A percentile compares a stretch with the other conserved stretches of the same genome.
Conservation (phyloP, 2,888 invertebrate genomes). For the Leuctra nigra region DNA sequence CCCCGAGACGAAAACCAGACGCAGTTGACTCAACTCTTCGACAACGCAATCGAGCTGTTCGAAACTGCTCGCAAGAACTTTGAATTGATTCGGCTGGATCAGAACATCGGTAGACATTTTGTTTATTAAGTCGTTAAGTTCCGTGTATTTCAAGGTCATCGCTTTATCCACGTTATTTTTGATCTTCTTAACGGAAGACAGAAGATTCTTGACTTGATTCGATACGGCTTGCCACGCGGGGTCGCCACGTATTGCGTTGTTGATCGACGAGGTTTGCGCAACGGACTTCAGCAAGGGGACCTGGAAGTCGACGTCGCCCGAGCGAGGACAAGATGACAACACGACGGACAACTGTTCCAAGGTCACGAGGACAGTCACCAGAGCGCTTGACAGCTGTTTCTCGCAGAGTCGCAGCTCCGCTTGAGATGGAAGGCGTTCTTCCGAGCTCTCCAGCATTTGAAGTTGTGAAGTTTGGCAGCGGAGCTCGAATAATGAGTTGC, state of each 20-base stretch:
- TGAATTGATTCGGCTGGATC: conserved; percentile 2
- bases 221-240: conserved; percentile 19
- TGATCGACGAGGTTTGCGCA: background rate
- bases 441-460: conserved; percentile 34
- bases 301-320: background rate
- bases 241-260: conserved; percentile 18
- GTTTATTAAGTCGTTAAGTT: background rate
- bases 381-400: background rate
- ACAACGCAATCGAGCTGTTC: background rate
- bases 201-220: conserved; percentile 15
- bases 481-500: conserved; percentile 50
- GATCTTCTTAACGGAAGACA: conserved; percentile 5
- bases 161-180: conserved; percentile 9
- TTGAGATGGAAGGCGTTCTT: conserved; percentile 27
- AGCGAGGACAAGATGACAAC: conserved; percentile 35
- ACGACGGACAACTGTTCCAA: conserved; percentile 34
- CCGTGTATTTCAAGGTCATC: background rate
- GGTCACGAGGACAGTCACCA: conserved; percentile 29
- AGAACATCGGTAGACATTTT: background rate
- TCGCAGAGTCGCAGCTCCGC: conserved; percentile 11
- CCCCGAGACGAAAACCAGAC: background rate
- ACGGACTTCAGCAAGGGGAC: background rate
- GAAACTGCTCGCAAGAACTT: conserved; percentile 1
- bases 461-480: conserved; percentile 45
- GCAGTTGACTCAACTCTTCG: background rate